A percentile compares a stretch with the other conserved stretches of the same genome.
phyloP scores from a whole-genome alignment of 2,113 vertebrate genomes.

The Thomomys bottae region DNA sequence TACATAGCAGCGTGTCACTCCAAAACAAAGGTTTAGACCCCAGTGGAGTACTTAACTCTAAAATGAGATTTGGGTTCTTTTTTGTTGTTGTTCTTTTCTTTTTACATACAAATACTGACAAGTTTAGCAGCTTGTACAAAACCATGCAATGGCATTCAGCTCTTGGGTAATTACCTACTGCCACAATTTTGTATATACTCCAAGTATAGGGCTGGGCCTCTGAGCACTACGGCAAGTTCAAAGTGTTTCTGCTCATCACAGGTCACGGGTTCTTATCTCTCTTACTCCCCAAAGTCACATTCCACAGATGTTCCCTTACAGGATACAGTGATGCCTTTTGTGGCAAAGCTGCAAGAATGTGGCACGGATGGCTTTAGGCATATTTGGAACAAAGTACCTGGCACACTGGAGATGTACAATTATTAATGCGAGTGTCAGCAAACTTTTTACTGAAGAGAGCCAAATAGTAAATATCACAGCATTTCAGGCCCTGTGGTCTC shows the following conservation, averaged over 20 bases:
- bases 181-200: not conserved
- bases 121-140: not conserved
- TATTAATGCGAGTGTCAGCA: not conserved
- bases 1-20: not conserved
- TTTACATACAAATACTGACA: constrained; percentile 20
- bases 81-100: too few species aligned
- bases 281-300: not conserved
- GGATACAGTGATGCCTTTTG: not conserved
- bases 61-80: constrained; percentile 10
- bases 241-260: not conserved
- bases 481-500: not conserved
- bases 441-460: not conserved
- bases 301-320: not conserved
- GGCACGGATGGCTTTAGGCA: not conserved
- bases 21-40: constrained; percentile 26
- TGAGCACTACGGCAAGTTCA: not conserved
- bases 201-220: not conserved
- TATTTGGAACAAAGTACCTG: not conserved
- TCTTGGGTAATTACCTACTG: not conserved
- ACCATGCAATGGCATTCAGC: not conserved
- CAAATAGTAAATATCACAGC: not conserved
- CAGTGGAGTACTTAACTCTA: constrained; percentile 26
- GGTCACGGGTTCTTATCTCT: not conserved
- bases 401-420: not conserved
- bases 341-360: not conserved